Evolutionary conservation across 2,888 invertebrate species (phyloP).

Genomic region (Eucera pruinosa): DNA sequence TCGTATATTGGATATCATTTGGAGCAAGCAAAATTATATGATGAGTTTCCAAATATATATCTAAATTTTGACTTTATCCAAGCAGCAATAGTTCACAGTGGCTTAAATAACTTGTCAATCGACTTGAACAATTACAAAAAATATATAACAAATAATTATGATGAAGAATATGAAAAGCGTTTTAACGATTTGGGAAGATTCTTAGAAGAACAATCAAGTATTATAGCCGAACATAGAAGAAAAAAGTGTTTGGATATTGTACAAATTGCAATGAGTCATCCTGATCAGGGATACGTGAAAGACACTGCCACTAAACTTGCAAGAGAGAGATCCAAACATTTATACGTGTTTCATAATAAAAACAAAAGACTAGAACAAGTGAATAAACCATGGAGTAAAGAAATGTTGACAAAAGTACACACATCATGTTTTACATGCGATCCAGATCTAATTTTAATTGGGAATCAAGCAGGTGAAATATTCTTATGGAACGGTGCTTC

Average conservation of each 20-base stretch:
- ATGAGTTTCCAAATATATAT: slow-evolving; percentile 87
- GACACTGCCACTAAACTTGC: slow-evolving; percentile 86
- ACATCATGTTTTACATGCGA: slow-evolving; percentile 86
- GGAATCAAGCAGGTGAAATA: slow-evolving; percentile 84
- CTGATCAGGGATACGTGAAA: slow-evolving; percentile 86
- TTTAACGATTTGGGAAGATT: slow-evolving; percentile 87
- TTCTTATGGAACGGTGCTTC: slow-evolving; percentile 87
- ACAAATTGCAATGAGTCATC: slow-evolving; percentile 89
- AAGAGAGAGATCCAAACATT: slow-evolving; percentile 83
- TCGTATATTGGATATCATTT: slow-evolving; percentile 90
- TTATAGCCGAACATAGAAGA: slow-evolving; percentile 87
- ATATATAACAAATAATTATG: slow-evolving; percentile 86
- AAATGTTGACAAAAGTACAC: slow-evolving; percentile 86
- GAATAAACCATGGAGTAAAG: slow-evolving; percentile 85
- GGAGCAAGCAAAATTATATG: slow-evolving; percentile 85
- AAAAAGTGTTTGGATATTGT: slow-evolving; percentile 87
- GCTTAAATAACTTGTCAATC: slow-evolving; percentile 88
- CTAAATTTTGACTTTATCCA: slow-evolving; percentile 89
- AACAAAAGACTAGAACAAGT: slow-evolving; percentile 83
- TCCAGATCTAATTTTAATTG: slow-evolving; percentile 84
- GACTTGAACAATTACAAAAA: slow-evolving; percentile 88
- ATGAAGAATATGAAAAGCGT: slow-evolving; percentile 84
- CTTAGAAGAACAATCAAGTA: slow-evolving; percentile 87
- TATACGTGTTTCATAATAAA: slow-evolving; percentile 88
- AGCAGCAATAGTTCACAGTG: slow-evolving; percentile 88